Percentiles rank a stretch among this genome's conserved stretches.
phyloP scores from a whole-genome alignment of 2,888 invertebrate genomes.

The Drosophila atripex region DNA sequence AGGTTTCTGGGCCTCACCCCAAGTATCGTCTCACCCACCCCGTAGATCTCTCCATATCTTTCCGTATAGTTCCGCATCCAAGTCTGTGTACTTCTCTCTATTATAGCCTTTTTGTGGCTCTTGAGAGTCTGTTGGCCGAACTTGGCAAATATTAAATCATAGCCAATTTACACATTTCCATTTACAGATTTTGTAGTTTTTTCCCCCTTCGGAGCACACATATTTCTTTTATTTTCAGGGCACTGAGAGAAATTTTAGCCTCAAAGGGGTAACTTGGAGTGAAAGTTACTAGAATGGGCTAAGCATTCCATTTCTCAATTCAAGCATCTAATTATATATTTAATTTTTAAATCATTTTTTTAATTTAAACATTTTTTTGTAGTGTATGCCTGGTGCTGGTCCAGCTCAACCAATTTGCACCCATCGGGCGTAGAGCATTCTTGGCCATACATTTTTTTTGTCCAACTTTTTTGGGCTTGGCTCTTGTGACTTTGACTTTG shows the following conservation, averaged over 20 bases:
- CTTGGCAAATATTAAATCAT: constrained; percentile 69
- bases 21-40: background rate
- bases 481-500: constrained; percentile 47
- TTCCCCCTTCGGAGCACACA: background rate
- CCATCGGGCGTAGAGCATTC: constrained; percentile 37
- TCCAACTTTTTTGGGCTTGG: constrained; percentile 26
- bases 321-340: background rate
- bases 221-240: background rate
- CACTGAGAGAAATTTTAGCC: background rate
- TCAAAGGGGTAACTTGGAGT: background rate
- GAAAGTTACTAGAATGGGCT: background rate
- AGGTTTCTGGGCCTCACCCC: background rate
- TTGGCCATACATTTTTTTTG: constrained; percentile 19
- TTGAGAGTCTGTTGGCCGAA: constrained; percentile 5
- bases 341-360: background rate
- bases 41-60: no score
- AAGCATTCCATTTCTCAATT: no score
- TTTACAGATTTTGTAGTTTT: constrained; percentile 30
- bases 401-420: constrained; percentile 40
- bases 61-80: background rate
- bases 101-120: background rate
- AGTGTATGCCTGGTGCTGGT: constrained; percentile 17
- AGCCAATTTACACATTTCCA: constrained; percentile 68
- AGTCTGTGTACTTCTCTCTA: background rate
- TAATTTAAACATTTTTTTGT: background rate